phyloP scores from a whole-genome alignment of 2,113 vertebrate genomes.

The Herpetotheres cachinnans region DNA sequence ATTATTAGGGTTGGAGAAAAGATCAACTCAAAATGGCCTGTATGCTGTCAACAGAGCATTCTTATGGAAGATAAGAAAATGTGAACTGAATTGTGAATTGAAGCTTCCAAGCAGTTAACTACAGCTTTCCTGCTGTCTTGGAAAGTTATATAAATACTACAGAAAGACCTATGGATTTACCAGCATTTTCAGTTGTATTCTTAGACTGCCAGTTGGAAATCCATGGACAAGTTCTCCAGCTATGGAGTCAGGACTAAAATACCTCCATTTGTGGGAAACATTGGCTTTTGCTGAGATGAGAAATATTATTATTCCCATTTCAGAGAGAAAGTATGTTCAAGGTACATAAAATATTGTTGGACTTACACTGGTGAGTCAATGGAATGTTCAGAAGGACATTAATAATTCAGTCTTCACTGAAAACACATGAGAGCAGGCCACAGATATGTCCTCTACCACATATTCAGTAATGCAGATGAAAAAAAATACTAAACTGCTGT shows the following conservation, averaged over 20 bases:
- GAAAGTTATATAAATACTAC: not conserved
- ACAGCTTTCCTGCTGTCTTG: not conserved
- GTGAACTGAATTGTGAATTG: not conserved
- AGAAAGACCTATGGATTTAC: not conserved
- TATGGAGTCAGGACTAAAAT: not conserved
- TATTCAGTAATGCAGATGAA: not conserved
- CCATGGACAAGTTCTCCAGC: not conserved
- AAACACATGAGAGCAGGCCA: not conserved
- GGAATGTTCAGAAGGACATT: not conserved
- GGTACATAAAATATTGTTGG: not conserved
- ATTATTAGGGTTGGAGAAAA: not conserved
- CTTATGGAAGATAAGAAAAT: not conserved
- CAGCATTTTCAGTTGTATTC: not conserved
- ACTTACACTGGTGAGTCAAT: not conserved
- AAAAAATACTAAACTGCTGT: not conserved
- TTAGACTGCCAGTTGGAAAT: not conserved
- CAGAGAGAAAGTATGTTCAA: not conserved
- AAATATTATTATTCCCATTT: not conserved
- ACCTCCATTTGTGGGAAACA: not conserved
- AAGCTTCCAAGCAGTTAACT: not conserved
- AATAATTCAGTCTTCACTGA: not conserved
- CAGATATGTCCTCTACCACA: not conserved
- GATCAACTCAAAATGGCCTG: not conserved
- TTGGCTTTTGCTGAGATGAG: not conserved
- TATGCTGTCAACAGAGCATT: not conserved